Evolutionary conservation across 2,797 vertebrate genomes (phyloP).

Genomic region (Micromesistius poutassou): DNA sequence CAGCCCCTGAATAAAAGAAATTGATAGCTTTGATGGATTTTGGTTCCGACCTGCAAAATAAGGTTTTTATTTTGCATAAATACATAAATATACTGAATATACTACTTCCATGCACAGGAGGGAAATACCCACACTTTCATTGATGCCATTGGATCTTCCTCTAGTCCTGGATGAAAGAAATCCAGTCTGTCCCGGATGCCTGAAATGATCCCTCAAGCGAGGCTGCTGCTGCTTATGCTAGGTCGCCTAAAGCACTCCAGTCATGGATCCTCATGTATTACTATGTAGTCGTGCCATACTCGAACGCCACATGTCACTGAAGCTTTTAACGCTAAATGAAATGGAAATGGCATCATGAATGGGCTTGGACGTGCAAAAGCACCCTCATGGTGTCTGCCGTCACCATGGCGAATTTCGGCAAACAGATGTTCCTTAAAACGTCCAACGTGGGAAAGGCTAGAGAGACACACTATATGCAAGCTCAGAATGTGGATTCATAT

Average conservation of each 20-base stretch:
- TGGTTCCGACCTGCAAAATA: too few species aligned
- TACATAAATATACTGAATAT: too few species aligned
- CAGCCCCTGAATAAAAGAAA: too few species aligned
- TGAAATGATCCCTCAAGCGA: slow-evolving; percentile 30
- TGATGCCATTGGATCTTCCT: slow-evolving; percentile 30
- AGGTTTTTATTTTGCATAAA: too few species aligned
- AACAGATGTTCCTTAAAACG: neutral
- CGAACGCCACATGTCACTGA: too few species aligned
- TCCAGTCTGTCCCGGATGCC: slow-evolving; percentile 6
- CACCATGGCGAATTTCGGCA: neutral
- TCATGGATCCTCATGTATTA: slow-evolving; percentile 18
- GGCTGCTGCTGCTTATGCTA: slow-evolving; percentile 12
- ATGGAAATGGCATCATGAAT: neutral
- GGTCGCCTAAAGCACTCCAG: slow-evolving; percentile 20
- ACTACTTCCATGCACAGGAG: too few species aligned
- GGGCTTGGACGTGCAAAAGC: too few species aligned
- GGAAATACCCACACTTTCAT: slow-evolving; percentile 23
- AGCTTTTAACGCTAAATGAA: too few species aligned
- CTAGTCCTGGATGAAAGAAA: neutral
- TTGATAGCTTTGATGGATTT: too few species aligned
- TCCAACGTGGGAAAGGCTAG: neutral
- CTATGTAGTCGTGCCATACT: too few species aligned
- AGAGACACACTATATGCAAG: neutral
- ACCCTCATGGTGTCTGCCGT: neutral
- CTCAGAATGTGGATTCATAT: neutral